Evolutionary conservation across 2,888 invertebrate species (phyloP).

Genomic region (Chymomyza fuscimana): DNA sequence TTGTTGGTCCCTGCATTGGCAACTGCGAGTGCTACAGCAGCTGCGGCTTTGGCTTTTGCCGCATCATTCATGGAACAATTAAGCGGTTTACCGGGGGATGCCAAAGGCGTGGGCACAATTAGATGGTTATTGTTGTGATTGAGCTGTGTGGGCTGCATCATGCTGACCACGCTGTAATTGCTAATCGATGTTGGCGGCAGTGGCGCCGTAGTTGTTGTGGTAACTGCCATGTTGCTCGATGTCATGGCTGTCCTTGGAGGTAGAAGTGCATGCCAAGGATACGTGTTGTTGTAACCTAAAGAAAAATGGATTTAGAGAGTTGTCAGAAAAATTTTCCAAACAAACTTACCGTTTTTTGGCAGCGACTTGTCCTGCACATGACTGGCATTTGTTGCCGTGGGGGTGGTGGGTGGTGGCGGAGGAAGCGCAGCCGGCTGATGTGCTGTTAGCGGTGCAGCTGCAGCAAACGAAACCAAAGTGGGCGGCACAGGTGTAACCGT

Average conservation of each 20-base stretch:
- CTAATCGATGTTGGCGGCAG: slow-evolving; percentile 54
- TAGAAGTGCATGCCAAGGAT: slow-evolving; percentile 79
- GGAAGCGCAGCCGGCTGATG: slow-evolving; percentile 76
- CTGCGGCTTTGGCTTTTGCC: slow-evolving; percentile 33
- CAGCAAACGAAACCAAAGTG: slow-evolving; percentile 57
- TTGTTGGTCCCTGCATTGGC: slow-evolving; percentile 8
- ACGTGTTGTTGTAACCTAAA: slow-evolving; percentile 79
- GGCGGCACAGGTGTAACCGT: slow-evolving; percentile 81
- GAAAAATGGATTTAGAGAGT: neutral
- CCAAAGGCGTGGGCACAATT: slow-evolving; percentile 63
- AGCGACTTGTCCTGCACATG: slow-evolving; percentile 78
- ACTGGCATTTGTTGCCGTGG: slow-evolving; percentile 60
- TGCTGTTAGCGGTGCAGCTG: slow-evolving; percentile 75
- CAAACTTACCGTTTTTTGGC: slow-evolving; percentile 80
- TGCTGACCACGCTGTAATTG: slow-evolving; percentile 64
- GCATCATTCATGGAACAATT: slow-evolving; percentile 67
- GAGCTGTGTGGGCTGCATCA: slow-evolving; percentile 61
- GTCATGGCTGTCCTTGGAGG: slow-evolving; percentile 74
- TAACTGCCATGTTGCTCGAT: slow-evolving; percentile 40
- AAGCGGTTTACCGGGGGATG: slow-evolving; percentile 74
- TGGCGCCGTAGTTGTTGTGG: slow-evolving; percentile 24
- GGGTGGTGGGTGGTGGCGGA: slow-evolving; percentile 60
- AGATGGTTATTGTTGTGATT: slow-evolving; percentile 67
- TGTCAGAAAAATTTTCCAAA: neutral
- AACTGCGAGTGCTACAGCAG: slow-evolving; percentile 31